These are phyloP conservation scores for Ceratotherium simum DNA, from an alignment of 2,113 vertebrate genomes.

Conservation along the genomic window DNA sequence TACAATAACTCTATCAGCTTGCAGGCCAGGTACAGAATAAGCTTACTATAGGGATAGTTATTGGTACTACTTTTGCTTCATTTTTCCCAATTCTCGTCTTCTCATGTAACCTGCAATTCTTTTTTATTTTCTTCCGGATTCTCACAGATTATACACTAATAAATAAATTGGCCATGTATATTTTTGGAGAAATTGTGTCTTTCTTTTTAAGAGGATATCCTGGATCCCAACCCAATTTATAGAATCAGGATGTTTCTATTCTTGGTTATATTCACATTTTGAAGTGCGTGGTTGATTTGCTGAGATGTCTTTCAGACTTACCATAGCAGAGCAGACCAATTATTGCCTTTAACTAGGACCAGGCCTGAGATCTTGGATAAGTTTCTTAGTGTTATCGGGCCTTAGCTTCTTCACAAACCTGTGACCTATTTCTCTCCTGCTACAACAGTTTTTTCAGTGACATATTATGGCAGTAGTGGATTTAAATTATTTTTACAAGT, in stretches of 20 bases:
- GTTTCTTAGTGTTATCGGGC: neutral
- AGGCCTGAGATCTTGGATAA: neutral
- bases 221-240: conserved; percentile 15
- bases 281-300: neutral
- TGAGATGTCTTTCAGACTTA: neutral
- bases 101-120: neutral
- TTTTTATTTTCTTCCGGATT: neutral
- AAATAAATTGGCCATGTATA: conserved; percentile 15
- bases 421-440: neutral
- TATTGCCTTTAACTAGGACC: neutral
- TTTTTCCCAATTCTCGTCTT: neutral
- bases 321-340: neutral
- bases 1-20: neutral
- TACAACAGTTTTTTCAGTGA: neutral
- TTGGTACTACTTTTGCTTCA: neutral
- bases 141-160: neutral
- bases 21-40: neutral
- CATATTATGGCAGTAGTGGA: neutral
- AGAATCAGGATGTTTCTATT: conserved; percentile 52
- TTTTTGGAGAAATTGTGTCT: neutral
- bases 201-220: conserved; percentile 42
- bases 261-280: conserved; percentile 27
- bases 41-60: neutral
- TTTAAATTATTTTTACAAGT: conserved; percentile 38
- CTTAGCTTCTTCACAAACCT: neutral